Base-by-base conservation (phyloP, 2,888 invertebrate species). In the Diaphora mendica region DNA sequence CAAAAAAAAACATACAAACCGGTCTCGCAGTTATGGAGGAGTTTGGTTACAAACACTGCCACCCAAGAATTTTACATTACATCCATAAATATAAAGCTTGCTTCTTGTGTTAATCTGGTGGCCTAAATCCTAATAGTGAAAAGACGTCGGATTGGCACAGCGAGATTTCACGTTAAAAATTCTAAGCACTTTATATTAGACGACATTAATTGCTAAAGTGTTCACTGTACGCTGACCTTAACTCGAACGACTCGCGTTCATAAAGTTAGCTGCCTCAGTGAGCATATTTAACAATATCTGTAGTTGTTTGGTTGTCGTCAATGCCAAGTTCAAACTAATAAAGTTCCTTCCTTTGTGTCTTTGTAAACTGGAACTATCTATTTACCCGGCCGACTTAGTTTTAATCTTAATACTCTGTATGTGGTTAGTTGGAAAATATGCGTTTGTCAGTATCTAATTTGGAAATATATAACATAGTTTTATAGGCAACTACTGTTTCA, bases 231-330 rank as follows among this genome's bases (percentile, higher is more conserved):
- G 59, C 15, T 30, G 26, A 62, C 30, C 59, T 17, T 62, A 30
- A 62, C 59, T 62, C 15, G 26, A 62, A 30, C 15, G 26, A n/a
- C 23, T 55, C 4, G 11, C 55, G 5, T 55, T 68, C 26, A 55
- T 35, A 23, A 55, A 48, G 33, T 68, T 71, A 64, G 13, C 55
- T 35, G 44, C 17, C 67, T 23, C 67, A 62, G 62, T 2, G 48
- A 69, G 64, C 33, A 33, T 55, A 64, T 62, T 51, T 39, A 74
- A 74, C 80, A 77, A 80, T 77, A 80, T 77, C 75, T 71, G 69
- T 72, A 51, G 68, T 72, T 75, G 72, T 80, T 80, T 80, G 68
- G 75, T 67, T 48, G 70, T 72, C 59, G 62, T 81, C 78, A 77
- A 72, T 69, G 33, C 78, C 68, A 69, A 55, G 73, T 68, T 69